Evolutionary conservation across 2,888 invertebrate genomes (phyloP), one percentile per base, ranked within the genome.

Genomic region (Andrena fulva): DNA sequence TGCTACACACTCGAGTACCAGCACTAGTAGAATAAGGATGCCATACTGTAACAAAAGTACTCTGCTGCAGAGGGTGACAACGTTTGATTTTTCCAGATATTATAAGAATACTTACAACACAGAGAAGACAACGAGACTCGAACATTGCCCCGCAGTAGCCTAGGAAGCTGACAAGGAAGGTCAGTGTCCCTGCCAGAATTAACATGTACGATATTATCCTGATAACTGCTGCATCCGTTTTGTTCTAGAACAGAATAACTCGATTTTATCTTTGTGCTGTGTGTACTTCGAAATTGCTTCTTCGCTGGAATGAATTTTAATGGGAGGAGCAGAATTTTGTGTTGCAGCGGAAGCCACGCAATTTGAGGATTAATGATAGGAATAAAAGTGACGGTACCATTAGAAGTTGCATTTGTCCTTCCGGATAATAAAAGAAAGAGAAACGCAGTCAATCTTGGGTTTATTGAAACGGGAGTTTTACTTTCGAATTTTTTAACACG

Each of bases 81-180:
- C 1, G 12, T 35, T n/a, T 68, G 0, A 24, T 42, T 71, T 27
- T n/a, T 62, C 2, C 7, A 42, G 24, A 33, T 64, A 20, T 1
- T 72, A 74, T 27, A 31, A 54, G 16, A 75, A 72, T 79, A 95
- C 96, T 96, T 95, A 97, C 96, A 92, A 96, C 95, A 71, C 96
- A 95, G 31, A 97, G 94, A 87, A 96, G 95, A 91, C 96, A 96
- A 87, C 96, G 95, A 56, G 96, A 96, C 92, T 96, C 96, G 89
- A 96, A 95, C 92, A 96, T 95, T 70, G 96, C 96, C 60, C 96
- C 96, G 91, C 96, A 96, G 92, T 96, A 96, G 35, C 97, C 97
- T 88, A 97, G 94, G 93, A 97, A 96, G 91, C 96, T 96, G 90
- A 97, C 95, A 80, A 96, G 92, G 93, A 97, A 96, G 94, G 96